Evolutionary conservation across 2,888 invertebrate genomes (phyloP), one percentile per base, ranked within the genome.

Genomic region (Empis livida): DNA sequence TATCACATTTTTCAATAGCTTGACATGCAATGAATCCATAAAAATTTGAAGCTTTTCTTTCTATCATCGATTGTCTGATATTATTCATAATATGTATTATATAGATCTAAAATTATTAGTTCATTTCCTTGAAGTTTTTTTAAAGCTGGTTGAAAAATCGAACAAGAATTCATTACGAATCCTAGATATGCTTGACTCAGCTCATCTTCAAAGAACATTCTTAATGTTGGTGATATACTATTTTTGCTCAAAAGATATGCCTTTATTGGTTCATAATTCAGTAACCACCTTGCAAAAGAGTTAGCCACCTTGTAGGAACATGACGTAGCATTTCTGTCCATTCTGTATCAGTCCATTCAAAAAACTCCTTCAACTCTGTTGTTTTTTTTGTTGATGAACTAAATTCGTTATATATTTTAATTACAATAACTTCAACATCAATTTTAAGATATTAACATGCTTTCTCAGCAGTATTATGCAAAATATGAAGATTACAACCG

Each of bases 301-400:
- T 40, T 40, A 40, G 40, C 39, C 39, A 39, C 20, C 39, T 39
- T 39, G 39, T 39, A 17, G 39, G 39, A 16, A 39, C 20, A 44
- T 49, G 51, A n/a, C 47, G 45, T 10, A 49, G 39, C 47, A 49
- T 45, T 43, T 51, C 49, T 5, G 42, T 45, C 49, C 48, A 51
- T 43, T 51, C 46, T 13, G 46, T 30, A 2, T 48, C 46, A 39
- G 42, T 44, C 20, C 45, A 50, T 10, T 48, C 46, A 38, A 48
- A 48, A 2, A 46, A 32, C 16, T 44, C 48, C 42, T 50, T 50
- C 3, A 48, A 43, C 11, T 46, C 47, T 6, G 43, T 35, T 14
- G 42, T 23, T 16, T 49, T 47, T n/a, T 43, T 49, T 27, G 47
- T 48, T n/a, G 50, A 50, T 14, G 49, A 47, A 27, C 42, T 42